A percentile compares a stretch with the other conserved stretches of the same genome.
phyloP scores from a whole-genome alignment of 2,113 vertebrate species.

The Anser cygnoides region DNA sequence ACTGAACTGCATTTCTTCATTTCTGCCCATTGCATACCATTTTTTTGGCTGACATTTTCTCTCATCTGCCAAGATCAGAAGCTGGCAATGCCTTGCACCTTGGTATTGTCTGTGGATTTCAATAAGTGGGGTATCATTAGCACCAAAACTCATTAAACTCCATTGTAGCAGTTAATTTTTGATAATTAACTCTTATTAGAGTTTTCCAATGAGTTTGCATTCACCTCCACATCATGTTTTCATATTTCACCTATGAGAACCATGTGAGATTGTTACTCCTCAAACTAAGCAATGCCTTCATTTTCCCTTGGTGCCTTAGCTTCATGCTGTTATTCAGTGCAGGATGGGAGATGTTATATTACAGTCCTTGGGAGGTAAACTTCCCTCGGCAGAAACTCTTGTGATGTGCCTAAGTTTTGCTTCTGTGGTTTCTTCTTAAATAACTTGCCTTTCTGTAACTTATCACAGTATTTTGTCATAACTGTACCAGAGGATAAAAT shows the following conservation, averaged over 20 bases:
- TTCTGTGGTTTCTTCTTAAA: background rate
- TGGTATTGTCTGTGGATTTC: background rate
- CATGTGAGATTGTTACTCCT: background rate
- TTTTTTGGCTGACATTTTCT: background rate
- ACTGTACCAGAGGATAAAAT: background rate
- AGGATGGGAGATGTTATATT: background rate
- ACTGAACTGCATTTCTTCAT: accelerated
- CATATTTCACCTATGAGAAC: background rate
- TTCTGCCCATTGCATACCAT: accelerated
- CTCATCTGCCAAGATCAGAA: background rate
- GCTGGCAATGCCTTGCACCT: background rate
- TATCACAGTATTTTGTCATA: background rate
- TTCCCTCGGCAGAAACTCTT: background rate
- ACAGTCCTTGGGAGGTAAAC: background rate
- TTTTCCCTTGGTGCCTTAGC: background rate
- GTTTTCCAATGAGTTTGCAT: background rate
- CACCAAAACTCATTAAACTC: background rate
- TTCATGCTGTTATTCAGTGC: background rate
- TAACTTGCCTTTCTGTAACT: background rate
- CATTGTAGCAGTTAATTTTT: background rate
- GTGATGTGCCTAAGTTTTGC: background rate
- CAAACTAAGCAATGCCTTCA: background rate
- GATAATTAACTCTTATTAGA: background rate
- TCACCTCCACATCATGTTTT: background rate
- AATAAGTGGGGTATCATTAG: background rate